Evolutionary conservation across 2,797 vertebrate species (phyloP).

Genomic region (Brachyalestes nurse): DNA sequence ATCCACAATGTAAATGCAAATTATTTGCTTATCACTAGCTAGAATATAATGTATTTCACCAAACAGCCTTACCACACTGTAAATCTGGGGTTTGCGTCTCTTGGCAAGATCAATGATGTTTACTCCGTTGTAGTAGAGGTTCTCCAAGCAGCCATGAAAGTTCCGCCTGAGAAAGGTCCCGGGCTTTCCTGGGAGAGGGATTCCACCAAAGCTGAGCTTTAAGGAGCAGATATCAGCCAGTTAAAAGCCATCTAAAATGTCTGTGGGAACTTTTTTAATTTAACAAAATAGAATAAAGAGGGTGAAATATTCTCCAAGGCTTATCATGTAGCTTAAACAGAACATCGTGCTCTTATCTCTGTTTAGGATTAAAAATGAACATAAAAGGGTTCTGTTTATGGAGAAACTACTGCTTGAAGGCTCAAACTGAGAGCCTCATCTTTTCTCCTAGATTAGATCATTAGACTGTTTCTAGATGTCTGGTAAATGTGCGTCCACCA

Average conservation of each 20-base stretch:
- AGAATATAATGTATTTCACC: not conserved
- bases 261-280: not conserved
- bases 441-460: not conserved
- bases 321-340: not conserved
- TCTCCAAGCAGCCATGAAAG: conserved; percentile 96
- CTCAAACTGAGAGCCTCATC: not conserved
- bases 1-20: too few relatives aligned
- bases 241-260: not conserved
- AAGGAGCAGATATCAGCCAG: conserved; percentile 46
- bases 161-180: conserved; percentile 95
- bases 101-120: conserved; percentile 97
- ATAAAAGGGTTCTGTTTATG: not conserved
- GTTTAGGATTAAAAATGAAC: not conserved
- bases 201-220: conserved; percentile 96
- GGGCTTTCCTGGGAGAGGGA: conserved; percentile 95
- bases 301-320: not conserved
- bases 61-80: conserved; percentile 87
- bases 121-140: conserved; percentile 96
- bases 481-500: too few relatives aligned
- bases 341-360: not conserved
- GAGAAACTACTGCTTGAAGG: not conserved
- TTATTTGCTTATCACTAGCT: not conserved
- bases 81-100: conserved; percentile 95
- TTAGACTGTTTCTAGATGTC: not conserved
- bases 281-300: not conserved